Evolutionary conservation across 2,797 vertebrate species (phyloP).

Genomic region (Arctocebus calabarensis): DNA sequence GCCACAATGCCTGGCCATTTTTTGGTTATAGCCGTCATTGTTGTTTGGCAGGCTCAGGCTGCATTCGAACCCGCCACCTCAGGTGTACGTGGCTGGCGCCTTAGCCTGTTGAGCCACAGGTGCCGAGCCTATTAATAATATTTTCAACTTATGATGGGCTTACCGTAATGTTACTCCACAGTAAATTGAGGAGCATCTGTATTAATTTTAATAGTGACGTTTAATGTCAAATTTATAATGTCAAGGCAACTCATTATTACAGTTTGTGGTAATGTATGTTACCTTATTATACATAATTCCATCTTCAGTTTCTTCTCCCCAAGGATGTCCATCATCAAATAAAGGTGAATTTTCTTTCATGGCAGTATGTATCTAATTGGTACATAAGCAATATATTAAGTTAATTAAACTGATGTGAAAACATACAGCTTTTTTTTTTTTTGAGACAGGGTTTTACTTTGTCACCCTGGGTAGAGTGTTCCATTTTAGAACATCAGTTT

Average conservation of each 20-base stretch:
- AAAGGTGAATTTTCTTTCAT: slow-evolving; percentile 90
- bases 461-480: not conserved
- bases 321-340: slow-evolving; percentile 92
- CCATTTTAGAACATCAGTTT: not conserved
- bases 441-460: too few relatives aligned
- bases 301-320: slow-evolving; percentile 91
- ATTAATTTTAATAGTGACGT: slow-evolving; percentile 18
- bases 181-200: not conserved
- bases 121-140: not conserved
- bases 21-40: too few relatives aligned
- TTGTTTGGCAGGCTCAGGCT: too few relatives aligned
- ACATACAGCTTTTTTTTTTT: not conserved
- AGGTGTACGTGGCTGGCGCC: too few relatives aligned
- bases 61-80: too few relatives aligned
- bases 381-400: slow-evolving; percentile 47
- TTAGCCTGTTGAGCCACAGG: too few relatives aligned
- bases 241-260: slow-evolving; percentile 15
- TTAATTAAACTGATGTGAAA: not conserved
- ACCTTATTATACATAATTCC: slow-evolving; percentile 95
- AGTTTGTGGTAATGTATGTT: slow-evolving; percentile 42
- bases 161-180: not conserved
- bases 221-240: slow-evolving; percentile 30
- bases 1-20: too few relatives aligned
- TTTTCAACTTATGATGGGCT: not conserved
- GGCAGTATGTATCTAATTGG: slow-evolving; percentile 82